Evolutionary conservation across 2,113 vertebrate genomes (phyloP), one percentile per base, ranked within the genome.

Genomic region (Microcebus tavaratra): DNA sequence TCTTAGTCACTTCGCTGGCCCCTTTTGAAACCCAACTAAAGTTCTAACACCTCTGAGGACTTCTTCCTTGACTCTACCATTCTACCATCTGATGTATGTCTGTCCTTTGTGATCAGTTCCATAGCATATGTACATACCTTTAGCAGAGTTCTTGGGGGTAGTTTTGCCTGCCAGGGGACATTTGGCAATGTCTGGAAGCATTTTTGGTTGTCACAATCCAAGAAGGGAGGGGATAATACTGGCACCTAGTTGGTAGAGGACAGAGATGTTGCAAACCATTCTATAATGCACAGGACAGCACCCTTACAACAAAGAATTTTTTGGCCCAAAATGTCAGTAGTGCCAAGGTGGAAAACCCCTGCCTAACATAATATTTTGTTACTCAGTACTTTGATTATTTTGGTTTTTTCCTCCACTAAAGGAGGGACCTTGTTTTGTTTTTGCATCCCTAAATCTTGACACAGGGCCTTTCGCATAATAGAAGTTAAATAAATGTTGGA

Each of bases 401-500:
- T 50, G 3, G 72, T 73, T 76, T 85, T n/a, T 3, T 82, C 61
- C 34, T 67, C 1, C 25, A 75, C 13, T 93, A 34, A 20, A 75
- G 12, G 12, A 61, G 18, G 83, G 75, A 82, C 27, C 17, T 67
- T 84, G 21, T 87, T n/a, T 92, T 93, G 45, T 84, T 89, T 97
- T 95, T 91, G 63, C 21, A 63, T 57, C 25, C 55, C 27, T 92
- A 36, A 59, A 65, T 93, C 36, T 97, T 94, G 75, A 59, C 67
- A 45, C 17, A 42, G 63, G 50, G 23, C 50, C 20, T 93, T 0
- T 72, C 20, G 84, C 6, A 13, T 72, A 79, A 12, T n/a, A 86
- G 67, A 48, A 94, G 13, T 53, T 83, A 34, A 94, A 6, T 94
- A 78, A 81, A 70, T 70, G 29, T 84, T 95, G 65, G 68, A 88